A percentile compares a stretch with the other conserved stretches of the same genome.
These are phyloP conservation scores for Dasysyrphus albostriatus DNA, from an alignment of 2,888 invertebrate species.

Conservation along the genomic window DNA sequence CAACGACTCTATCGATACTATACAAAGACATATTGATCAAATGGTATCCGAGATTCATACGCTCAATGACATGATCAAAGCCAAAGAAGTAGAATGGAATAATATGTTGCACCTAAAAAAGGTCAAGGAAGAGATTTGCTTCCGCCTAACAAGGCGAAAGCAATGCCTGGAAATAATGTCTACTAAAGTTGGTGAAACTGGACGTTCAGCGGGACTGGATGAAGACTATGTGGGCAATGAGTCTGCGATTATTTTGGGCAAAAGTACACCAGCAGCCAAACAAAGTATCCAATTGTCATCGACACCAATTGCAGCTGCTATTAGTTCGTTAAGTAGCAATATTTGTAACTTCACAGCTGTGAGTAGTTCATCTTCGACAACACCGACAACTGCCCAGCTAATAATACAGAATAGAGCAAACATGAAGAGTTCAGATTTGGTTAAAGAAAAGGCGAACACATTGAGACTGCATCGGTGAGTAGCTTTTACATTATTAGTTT, in stretches of 20 bases:
- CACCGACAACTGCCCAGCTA: slow-evolving; percentile 77
- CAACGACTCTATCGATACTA: slow-evolving; percentile 86
- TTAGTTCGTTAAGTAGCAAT: slow-evolving; percentile 54
- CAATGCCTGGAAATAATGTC: slow-evolving; percentile 85
- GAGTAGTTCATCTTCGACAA: slow-evolving; percentile 73
- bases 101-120: slow-evolving; percentile 92
- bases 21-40: slow-evolving; percentile 87
- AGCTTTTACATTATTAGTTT: background rate
- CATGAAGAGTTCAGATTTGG: slow-evolving; percentile 80
- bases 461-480: slow-evolving; percentile 81
- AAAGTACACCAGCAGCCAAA: slow-evolving; percentile 49
- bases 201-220: slow-evolving; percentile 74
- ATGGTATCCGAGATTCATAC: slow-evolving; percentile 88
- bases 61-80: slow-evolving; percentile 89
- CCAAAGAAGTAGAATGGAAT: slow-evolving; percentile 95
- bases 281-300: slow-evolving; percentile 50
- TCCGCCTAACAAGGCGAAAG: slow-evolving; percentile 89
- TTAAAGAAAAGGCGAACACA: slow-evolving; percentile 80
- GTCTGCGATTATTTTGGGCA: slow-evolving; percentile 40
- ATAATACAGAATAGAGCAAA: slow-evolving; percentile 80
- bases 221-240: slow-evolving; percentile 60
- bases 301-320: slow-evolving; percentile 49
- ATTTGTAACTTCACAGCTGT: slow-evolving; percentile 63
- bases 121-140: slow-evolving; percentile 92
- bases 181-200: slow-evolving; percentile 77